Base-by-base conservation (phyloP, 2,888 invertebrate species). In the Encarsia formosa region DNA sequence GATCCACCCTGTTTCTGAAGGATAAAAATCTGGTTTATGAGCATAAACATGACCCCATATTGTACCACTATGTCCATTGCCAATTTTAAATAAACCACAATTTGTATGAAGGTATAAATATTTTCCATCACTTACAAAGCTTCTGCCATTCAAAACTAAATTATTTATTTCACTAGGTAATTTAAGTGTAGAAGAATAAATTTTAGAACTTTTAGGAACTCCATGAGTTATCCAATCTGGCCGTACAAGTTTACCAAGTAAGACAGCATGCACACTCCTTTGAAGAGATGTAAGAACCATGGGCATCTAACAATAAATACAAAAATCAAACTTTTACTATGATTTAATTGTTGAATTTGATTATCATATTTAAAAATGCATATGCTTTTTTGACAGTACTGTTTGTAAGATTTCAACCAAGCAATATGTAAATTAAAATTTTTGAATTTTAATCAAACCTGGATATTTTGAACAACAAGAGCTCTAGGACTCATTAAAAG, bases 61-160 rank as follows among this genome's bases (percentile, higher is more conserved):
- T 6, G 97, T 94, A 59, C 91, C 92, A 43, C 91, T 90, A 70
- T 92, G 93, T 6, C 98, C 98, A 44, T 95, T 91, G 16, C 98
- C 98, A 57, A 98, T 85, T 78, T 98, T 98, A 58, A 91, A 80
- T 39, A 98, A 78, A 2, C 93, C 91, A 63, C 86, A 85, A 9
- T 86, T 85, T 24, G 90, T 85, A 64, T 91, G 86, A 23, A 98
- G 78, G 74, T 93, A 98, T 46, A 98, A 79, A 75, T 83, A 94
- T 59, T 86, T 86, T 9, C 97, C 97, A 74, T 97, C 95, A 60
- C 91, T 90, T 6, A 91, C 88, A 66, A 96, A 79, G 4, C 88
- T 84, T 45, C 78, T 78, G 16, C 78, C 70, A 54, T 73, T 74
- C 44, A 78, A 61, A 19, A 75, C 67, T 50, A 76, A 67, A 65